Conservation (phyloP, 1,140 invertebrate genomes). For the Eciton burchellii region DNA sequence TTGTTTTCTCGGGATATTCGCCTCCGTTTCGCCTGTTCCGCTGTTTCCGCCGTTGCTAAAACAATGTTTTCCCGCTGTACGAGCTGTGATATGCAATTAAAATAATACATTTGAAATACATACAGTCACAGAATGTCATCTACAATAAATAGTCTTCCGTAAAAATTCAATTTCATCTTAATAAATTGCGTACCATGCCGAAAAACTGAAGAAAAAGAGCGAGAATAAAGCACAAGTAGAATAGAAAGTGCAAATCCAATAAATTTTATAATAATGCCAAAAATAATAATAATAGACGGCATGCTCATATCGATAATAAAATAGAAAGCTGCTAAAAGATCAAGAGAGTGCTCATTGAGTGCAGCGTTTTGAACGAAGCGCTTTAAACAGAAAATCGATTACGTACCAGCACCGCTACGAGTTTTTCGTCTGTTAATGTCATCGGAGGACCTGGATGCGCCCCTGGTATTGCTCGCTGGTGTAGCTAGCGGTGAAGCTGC, state of each 20-base stretch:
- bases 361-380: constrained; percentile 1
- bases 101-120: constrained; percentile 67
- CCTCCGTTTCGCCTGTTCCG: constrained; percentile 85
- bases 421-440: constrained; percentile 85
- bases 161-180: neutral
- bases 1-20: constrained; percentile 86
- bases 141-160: constrained; percentile 3
- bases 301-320: constrained; percentile 20
- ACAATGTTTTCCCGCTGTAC: constrained; percentile 85
- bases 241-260: constrained; percentile 20
- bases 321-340: constrained; percentile 6
- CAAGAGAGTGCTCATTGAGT: constrained; percentile 1
- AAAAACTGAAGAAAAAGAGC: neutral
- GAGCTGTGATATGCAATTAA: constrained; percentile 82
- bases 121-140: constrained; percentile 41
- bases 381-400: constrained; percentile 42
- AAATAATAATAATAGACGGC: constrained; percentile 4
- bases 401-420: constrained; percentile 85
- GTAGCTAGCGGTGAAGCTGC: constrained; percentile 83
- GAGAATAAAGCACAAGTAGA: neutral
- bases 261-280: constrained; percentile 3
- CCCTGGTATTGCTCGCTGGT: constrained; percentile 84
- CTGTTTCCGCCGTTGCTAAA: constrained; percentile 85
- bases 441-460: constrained; percentile 83
- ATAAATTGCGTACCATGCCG: constrained; percentile 6